These are phyloP conservation scores for Xerus rutilus DNA, from an alignment of 2,797 vertebrate species.

Conservation along the genomic window DNA sequence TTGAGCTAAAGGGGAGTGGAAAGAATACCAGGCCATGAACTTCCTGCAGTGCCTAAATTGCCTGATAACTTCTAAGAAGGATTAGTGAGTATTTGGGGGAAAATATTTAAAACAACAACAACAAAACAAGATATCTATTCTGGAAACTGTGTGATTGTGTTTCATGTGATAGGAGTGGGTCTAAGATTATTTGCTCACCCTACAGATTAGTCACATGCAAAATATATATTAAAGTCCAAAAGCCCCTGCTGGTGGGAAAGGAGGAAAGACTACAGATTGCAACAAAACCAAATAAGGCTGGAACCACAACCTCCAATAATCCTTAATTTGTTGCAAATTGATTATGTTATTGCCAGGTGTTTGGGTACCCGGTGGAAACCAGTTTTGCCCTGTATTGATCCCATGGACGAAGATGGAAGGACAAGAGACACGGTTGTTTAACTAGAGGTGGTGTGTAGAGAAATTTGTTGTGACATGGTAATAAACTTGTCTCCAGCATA, in stretches of 20 bases:
- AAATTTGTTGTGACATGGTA: conserved; percentile 51
- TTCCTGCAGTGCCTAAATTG: not conserved
- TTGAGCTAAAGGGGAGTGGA: not conserved
- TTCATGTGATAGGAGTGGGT: not conserved
- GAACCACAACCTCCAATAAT: not conserved
- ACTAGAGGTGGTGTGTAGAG: conserved; percentile 71
- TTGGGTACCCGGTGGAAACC: not conserved
- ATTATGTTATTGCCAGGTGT: not conserved
- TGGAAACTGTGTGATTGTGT: not conserved
- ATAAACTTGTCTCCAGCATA: conserved; percentile 73
- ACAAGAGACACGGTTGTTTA: not conserved
- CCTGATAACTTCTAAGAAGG: not conserved
- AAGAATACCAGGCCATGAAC: not conserved
- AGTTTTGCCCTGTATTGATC: not conserved
- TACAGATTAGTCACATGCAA: not conserved
- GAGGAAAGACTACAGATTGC: not conserved
- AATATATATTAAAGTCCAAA: not conserved
- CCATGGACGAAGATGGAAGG: not conserved
- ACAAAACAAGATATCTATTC: not conserved
- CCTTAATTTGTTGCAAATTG: not conserved
- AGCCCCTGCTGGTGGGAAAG: not conserved
- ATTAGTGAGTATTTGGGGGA: not conserved
- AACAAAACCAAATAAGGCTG: not conserved
- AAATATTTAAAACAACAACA: not conserved
- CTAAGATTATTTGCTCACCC: not conserved